Evolutionary conservation across 2,888 invertebrate genomes (phyloP).

Genomic region (Trachelus troglodyta): DNA sequence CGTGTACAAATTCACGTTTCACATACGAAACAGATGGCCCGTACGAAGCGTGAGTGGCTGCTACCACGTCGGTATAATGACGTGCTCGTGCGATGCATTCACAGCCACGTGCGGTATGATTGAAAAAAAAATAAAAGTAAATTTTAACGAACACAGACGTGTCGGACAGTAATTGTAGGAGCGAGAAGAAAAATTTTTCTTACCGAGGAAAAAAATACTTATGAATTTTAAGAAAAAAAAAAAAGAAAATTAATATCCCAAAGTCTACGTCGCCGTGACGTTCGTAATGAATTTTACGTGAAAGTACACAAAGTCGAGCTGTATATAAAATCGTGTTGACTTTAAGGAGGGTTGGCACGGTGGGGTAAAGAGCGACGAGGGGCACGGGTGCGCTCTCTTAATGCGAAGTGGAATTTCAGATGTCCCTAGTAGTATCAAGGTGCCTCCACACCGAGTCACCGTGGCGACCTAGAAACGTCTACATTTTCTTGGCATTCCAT

Average conservation of each 20-base stretch:
- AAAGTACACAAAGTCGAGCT: background rate
- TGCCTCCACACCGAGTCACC: background rate
- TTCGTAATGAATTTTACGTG: background rate
- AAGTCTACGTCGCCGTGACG: background rate
- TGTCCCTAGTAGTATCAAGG: slow-evolving; percentile 16
- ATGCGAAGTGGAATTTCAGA: slow-evolving; percentile 32
- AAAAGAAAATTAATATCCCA: background rate
- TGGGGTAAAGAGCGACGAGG: background rate
- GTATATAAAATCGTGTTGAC: background rate
- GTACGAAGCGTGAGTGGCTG: background rate
- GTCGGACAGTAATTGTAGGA: background rate
- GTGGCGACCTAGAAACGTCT: slow-evolving; percentile 2
- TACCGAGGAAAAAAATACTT: background rate
- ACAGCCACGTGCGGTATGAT: background rate
- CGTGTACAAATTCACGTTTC: slow-evolving; percentile 50
- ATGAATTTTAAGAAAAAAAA: background rate
- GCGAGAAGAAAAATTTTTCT: background rate
- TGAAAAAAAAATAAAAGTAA: background rate
- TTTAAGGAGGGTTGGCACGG: background rate
- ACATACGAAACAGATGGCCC: slow-evolving; percentile 43
- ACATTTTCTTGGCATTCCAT: background rate
- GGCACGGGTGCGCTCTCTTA: slow-evolving; percentile 8
- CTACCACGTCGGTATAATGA: background rate
- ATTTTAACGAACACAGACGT: background rate
- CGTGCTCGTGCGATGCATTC: background rate